Base-by-base conservation (phyloP, 92 coral and sea anemone genomes). In the Porites lobata region DNA sequence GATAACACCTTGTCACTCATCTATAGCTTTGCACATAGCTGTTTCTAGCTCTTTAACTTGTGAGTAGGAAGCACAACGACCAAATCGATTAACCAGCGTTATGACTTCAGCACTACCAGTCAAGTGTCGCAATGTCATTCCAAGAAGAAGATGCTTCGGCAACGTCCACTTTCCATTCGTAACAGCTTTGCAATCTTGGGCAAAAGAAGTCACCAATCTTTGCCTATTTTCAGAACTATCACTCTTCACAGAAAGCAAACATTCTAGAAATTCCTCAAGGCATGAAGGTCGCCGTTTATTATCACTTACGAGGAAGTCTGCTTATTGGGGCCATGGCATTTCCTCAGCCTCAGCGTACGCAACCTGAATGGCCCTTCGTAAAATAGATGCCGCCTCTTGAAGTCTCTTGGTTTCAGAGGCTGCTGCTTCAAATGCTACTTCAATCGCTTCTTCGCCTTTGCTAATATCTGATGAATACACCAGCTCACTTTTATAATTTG, bases 141-240 rank as follows among this genome's bases (percentile, higher is more conserved):
- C 85, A 9, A 77, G 51, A 13, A 78, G 63, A 3, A 19, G 74
- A 47, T 78, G 89, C 76, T 85, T 85, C 50, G 85, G 89, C 65
- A 85, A 2, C 61, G 14, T 85, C 89, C 76, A 77, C 43, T 62
- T 47, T 2, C 89, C 86, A 63, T 77, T 85, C 2, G 75, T 77
- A 5, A 50, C 86, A 1, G 85, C 75, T 1, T 78, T 38, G 5
- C 88, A 84, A 58, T 53, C 57, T 53, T 53, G 57, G 8, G 57
- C 57, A 53, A 53, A 7, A 7, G 57, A 53, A 7, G 11, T 7
- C 57, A 53, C 57, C 57, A 53, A 10, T 10, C 57, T 7, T 53
- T 53, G 57, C 57, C 11, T 53, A 7, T 53, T 53, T 69, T 69
- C 74, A 69, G 74, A 69, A 22, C 50, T 20, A n/a, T 67, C 38